Evolutionary conservation across 1,140 invertebrate genomes (phyloP).

Genomic region (Caenorhabditis brenneri): DNA sequence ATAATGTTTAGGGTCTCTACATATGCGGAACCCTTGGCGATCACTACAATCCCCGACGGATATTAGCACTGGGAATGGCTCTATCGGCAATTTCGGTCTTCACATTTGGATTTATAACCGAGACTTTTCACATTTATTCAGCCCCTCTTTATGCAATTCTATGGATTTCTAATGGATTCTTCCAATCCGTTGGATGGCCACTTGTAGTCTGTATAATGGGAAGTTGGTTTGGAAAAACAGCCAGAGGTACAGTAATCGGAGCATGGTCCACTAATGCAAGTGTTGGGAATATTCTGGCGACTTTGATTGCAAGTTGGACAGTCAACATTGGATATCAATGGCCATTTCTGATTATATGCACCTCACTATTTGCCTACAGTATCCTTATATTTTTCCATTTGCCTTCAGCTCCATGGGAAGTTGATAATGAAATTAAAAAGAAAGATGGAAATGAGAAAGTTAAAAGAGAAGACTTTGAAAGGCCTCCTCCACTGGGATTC

Average conservation of each 20-base stretch:
- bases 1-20: conserved; percentile 43
- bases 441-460: not conserved
- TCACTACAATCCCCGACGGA: conserved; percentile 42
- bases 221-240: conserved; percentile 72
- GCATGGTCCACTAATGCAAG: conserved; percentile 74
- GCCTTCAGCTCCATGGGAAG: conserved; percentile 71
- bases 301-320: conserved; percentile 72
- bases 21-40: conserved; percentile 50
- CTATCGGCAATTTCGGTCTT: conserved; percentile 47
- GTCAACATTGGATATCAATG: conserved; percentile 73
- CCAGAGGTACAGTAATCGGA: conserved; percentile 73
- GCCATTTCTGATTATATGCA: conserved; percentile 72
- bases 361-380: conserved; percentile 71
- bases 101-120: conserved; percentile 49
- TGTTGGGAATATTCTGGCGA: conserved; percentile 74
- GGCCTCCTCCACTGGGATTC: conserved; percentile 62
- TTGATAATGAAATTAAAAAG: conserved; percentile 48
- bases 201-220: conserved; percentile 69
- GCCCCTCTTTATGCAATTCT: conserved; percentile 38
- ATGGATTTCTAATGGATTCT: conserved; percentile 49
- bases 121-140: conserved; percentile 31
- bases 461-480: not conserved
- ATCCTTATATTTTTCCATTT: conserved; percentile 72
- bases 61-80: conserved; percentile 45
- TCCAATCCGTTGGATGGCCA: conserved; percentile 54